Percentiles rank a stretch among this genome's conserved stretches.
These are phyloP conservation scores for Eubucco bourcierii DNA, from an alignment of 2,113 vertebrate species.

Conservation along the genomic window DNA sequence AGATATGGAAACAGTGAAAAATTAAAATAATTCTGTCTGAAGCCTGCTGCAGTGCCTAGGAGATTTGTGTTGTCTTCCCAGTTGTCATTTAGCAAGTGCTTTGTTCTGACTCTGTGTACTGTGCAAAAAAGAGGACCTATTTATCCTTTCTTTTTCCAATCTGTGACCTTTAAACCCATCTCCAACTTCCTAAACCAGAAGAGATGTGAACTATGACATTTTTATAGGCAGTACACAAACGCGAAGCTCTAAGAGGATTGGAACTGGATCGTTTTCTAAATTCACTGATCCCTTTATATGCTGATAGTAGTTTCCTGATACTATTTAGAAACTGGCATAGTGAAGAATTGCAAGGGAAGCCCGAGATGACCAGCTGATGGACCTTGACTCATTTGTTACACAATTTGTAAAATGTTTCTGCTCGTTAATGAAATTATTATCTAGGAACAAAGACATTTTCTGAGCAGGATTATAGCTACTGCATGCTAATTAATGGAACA, in stretches of 20 bases:
- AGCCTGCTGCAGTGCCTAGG: background rate
- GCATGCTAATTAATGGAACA: slow-evolving; percentile 26
- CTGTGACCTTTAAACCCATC: background rate
- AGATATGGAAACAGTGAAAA: background rate
- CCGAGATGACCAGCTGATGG: background rate
- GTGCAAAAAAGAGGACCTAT: background rate
- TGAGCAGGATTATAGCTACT: background rate
- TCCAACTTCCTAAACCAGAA: background rate
- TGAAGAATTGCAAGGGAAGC: background rate
- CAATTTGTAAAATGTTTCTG: slow-evolving; percentile 5
- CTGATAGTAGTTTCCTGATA: background rate
- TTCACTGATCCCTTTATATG: background rate
- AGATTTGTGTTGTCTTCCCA: background rate
- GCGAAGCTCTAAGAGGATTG: background rate
- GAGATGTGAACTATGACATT: background rate
- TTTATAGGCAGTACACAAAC: background rate
- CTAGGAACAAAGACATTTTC: slow-evolving; percentile 21
- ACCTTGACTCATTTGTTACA: background rate
- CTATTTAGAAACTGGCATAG: background rate
- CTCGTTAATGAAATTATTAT: background rate
- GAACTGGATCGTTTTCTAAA: background rate
- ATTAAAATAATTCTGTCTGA: background rate
- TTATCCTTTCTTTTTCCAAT: background rate
- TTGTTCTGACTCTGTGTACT: background rate
- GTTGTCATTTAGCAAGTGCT: background rate